Conservation (phyloP, 2,888 invertebrate genomes). For the Hoplodrina ambigua region DNA sequence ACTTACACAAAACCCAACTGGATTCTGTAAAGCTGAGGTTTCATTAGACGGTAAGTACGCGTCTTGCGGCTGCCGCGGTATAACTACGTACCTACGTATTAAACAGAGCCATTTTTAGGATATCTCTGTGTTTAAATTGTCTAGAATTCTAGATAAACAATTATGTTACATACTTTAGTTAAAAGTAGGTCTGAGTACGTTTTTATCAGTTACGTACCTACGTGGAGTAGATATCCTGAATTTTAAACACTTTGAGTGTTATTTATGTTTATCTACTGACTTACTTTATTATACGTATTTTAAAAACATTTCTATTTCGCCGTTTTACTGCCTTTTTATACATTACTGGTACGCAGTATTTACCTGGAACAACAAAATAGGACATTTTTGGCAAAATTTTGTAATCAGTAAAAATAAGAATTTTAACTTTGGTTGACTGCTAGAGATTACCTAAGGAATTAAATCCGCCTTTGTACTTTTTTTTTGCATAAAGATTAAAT, state of each 20-base stretch:
- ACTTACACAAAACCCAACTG: background rate
- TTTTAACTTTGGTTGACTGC: background rate
- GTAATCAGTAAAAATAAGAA: background rate
- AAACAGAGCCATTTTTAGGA: slow-evolving; percentile 18
- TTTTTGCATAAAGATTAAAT: no score
- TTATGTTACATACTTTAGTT: background rate
- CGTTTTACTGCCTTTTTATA: no score
- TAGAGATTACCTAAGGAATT: no score
- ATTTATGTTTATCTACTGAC: no score
- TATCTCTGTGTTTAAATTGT: background rate
- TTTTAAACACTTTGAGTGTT: no score
- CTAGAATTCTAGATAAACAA: background rate
- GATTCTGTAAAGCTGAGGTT: slow-evolving; percentile 19
- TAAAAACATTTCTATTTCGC: no score
- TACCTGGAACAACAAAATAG: no score
- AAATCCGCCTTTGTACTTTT: no score
- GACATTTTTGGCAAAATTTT: no score
- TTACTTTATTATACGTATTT: no score
- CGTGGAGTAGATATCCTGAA: no score
- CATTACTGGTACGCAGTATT: no score
- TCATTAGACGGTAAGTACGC: slow-evolving; percentile 38
- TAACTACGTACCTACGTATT: background rate
- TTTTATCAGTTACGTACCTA: background rate
- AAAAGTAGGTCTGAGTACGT: background rate
- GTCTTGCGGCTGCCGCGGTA: background rate